These are phyloP conservation scores for Agrotis segetum DNA, from an alignment of 2,888 invertebrate genomes.

Conservation along the genomic window DNA sequence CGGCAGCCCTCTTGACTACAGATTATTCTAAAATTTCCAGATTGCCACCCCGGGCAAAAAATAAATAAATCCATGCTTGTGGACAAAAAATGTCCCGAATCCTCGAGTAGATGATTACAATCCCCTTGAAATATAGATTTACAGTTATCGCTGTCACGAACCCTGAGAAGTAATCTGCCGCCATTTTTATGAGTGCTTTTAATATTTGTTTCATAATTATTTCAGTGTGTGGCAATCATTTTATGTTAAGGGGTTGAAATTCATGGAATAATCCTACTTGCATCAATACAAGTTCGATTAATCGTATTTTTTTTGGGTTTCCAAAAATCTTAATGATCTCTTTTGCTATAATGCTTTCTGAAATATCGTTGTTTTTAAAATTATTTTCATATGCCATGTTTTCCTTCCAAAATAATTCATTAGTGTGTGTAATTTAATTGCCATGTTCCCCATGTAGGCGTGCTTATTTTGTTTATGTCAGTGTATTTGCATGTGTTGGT, in stretches of 20 bases:
- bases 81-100: slow-evolving; percentile 88
- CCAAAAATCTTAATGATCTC: neutral
- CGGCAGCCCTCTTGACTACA: slow-evolving; percentile 83
- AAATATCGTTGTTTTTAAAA: neutral
- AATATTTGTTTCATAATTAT: slow-evolving; percentile 36
- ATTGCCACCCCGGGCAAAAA: slow-evolving; percentile 90
- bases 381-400: neutral
- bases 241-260: neutral
- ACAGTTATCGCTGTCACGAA: slow-evolving; percentile 79
- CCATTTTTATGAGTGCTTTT: slow-evolving; percentile 49
- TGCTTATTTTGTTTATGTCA: slow-evolving; percentile 61
- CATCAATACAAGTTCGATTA: neutral
- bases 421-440: slow-evolving; percentile 67
- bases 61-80: slow-evolving; percentile 87
- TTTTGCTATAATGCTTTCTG: neutral
- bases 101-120: slow-evolving; percentile 83
- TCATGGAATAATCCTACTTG: neutral
- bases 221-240: slow-evolving; percentile 39
- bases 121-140: slow-evolving; percentile 86
- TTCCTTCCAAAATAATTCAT: slow-evolving; percentile 19
- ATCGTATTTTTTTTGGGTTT: neutral
- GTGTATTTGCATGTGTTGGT: slow-evolving; percentile 73
- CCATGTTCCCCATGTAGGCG: slow-evolving; percentile 66
- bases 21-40: slow-evolving; percentile 90
- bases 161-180: slow-evolving; percentile 51